Evolutionary conservation across 2,113 vertebrate species (phyloP).

Genomic region (Centropus bengalensis): DNA sequence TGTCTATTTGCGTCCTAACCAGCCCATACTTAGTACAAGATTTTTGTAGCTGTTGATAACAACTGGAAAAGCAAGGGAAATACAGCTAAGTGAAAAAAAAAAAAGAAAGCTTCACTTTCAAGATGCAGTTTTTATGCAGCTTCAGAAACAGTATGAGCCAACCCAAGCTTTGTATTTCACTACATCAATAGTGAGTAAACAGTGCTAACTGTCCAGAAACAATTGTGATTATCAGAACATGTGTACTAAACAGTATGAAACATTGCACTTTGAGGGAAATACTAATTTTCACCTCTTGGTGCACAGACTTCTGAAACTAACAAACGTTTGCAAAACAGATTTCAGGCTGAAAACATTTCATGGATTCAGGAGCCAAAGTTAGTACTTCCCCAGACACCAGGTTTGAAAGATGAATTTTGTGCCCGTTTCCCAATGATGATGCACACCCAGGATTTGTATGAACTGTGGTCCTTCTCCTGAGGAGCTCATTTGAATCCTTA

Average conservation of each 20-base stretch:
- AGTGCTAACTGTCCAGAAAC: not conserved
- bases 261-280: not conserved
- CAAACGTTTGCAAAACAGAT: not conserved
- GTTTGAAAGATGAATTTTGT: not conserved
- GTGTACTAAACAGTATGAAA: not conserved
- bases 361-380: not conserved
- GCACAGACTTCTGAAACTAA: not conserved
- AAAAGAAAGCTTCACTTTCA: not conserved
- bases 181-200: not conserved
- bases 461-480: not conserved
- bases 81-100: accelerated
- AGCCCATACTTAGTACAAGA: not conserved
- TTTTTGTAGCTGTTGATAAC: not conserved
- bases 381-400: not conserved
- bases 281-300: not conserved
- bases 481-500: not conserved
- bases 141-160: not conserved
- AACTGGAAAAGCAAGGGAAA: not conserved
- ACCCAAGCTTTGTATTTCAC: not conserved
- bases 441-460: not conserved
- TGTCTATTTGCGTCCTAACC: not conserved
- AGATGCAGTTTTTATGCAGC: not conserved
- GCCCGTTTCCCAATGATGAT: not conserved
- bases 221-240: not conserved
- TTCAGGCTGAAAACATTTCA: not conserved